Base-by-base conservation (phyloP, 2,888 invertebrate species). In the Melitaea athalia region DNA sequence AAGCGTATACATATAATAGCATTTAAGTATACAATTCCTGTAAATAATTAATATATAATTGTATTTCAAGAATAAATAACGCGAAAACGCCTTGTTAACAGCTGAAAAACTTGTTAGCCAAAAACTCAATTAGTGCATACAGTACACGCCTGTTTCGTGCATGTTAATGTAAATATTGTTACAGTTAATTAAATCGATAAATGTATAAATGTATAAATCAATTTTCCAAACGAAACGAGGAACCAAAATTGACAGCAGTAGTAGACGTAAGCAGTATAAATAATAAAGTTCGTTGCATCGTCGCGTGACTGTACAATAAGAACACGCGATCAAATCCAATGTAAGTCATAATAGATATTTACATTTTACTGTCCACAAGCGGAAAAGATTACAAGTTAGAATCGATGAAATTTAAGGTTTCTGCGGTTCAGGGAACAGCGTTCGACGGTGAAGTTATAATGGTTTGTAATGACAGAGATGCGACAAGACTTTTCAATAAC, bases 401-500 rank as follows among this genome's bases (percentile, higher is more conserved):
- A 77, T 78, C 78, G 79, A 81, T 84, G 78, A 84, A 84, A 85
- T 85, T 84, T 82, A 84, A 80, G 82, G 81, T 78, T 81, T 75
- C 71, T 74, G 72, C 72, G 80, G 77, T 71, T 71, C 75, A 74
- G 73, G 69, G 76, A 69, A 72, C 72, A 72, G 74, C 71, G 72
- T 72, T 74, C 63, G 75, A 77, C 74, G 72, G 71, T 75, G 75
- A 75, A 74, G 75, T 52, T 63, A 42, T 76, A 78, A 78, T 74
- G 73, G 76, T 11, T 63, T 31, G 68, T 76, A 78, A 78, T 76
- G 68, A 76, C 71, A 73, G 66, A 70, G 72, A 63, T 38, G 68
- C 60, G 67, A 63, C 52, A 17, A 60, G 59, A 42, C 72, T 71
- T 75, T 72, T 71, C 65, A 65, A 68, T 67, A 63, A 70, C 64